Evolutionary conservation across 2,113 vertebrate species (phyloP).

Genomic region (Herpetotheres cachinnans): DNA sequence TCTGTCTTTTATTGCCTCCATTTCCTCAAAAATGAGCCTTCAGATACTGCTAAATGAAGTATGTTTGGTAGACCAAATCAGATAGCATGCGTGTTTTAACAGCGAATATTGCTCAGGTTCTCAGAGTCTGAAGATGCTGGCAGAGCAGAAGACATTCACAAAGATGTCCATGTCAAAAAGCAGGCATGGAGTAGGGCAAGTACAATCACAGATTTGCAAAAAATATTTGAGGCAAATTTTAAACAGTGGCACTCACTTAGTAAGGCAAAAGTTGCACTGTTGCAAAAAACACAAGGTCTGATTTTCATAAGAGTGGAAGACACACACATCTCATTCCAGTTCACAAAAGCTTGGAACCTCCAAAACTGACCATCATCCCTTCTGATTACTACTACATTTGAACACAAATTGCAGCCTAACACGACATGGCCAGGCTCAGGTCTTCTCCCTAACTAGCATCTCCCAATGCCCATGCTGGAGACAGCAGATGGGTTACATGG

Average conservation of each 20-base stretch:
- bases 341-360: neutral
- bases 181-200: neutral
- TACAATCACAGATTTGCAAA: neutral
- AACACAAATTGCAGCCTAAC: neutral
- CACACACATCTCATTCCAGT: neutral
- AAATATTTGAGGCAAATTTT: neutral
- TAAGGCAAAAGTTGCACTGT: neutral
- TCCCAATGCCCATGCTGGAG: neutral
- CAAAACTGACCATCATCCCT: neutral
- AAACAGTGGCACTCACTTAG: neutral
- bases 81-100: neutral
- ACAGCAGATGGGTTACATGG: neutral
- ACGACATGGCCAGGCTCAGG: accelerated
- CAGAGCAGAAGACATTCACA: neutral
- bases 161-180: neutral
- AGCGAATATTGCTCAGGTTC: neutral
- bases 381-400: neutral
- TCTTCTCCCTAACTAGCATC: neutral
- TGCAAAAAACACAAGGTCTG: neutral
- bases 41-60: neutral
- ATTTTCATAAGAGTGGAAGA: neutral
- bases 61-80: neutral
- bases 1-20: neutral
- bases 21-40: neutral
- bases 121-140: neutral